Evolutionary conservation across 2,888 invertebrate genomes (phyloP), one percentile per base, ranked within the genome.

Genomic region (Slavum lentiscoides): DNA sequence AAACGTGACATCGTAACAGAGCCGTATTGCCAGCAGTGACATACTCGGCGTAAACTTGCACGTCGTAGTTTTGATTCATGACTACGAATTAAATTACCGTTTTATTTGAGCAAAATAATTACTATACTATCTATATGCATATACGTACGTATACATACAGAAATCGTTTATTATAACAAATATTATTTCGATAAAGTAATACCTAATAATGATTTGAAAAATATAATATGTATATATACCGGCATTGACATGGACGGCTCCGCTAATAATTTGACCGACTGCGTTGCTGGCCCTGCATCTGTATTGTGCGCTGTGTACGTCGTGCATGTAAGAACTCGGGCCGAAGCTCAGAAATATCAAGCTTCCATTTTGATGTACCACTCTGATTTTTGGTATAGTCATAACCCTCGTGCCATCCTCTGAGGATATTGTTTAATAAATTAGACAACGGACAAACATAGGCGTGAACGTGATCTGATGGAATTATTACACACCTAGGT

Each of bases 1-100:
- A 95, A 85, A 96, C 93, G 87, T 93, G 91, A 87, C 97, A 97
- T 85, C 93, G 92, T 83, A 97, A 90, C 83, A 96, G 92, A 5
- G 94, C 96, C 17, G 95, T 94, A 87, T 96, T 96, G 80, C 96
- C 96, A 82, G 93, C 90, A 88, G 95, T 94, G 85, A 95, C 95
- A 88, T 94, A 95, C 86, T 94, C 95, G 87, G 96, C 95, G 84
- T 94, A 93, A 84, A 96, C 94, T 88, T 93, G 93, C 72, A 96
- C 93, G 84, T 94, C 93, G 89, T 95, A 96, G 84, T 93, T 92
- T 85, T 93, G 92, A 86, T 92, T 93, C 83, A 95, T 90, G 85
- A 93, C 95, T 95, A 90, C 82, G 83, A 74, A 15, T 69, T 67
- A 59, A 66, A 30, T 21, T 11, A 67, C 13, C 13, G 43, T 43